Conservation (phyloP, 1,140 invertebrate species). For the Sinella curviseta region DNA sequence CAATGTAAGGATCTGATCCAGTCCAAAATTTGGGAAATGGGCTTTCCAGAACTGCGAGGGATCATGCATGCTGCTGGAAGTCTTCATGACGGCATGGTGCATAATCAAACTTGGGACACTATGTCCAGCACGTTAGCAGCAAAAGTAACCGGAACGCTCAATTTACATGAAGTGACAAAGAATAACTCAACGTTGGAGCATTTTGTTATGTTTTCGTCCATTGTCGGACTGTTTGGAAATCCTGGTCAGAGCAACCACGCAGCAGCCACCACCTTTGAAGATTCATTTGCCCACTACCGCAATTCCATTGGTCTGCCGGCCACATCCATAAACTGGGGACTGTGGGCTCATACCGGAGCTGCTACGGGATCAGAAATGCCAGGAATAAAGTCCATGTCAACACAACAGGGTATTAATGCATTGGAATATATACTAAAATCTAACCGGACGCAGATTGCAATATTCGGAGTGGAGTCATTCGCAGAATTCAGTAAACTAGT, state of each 20-base stretch:
- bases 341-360: background rate
- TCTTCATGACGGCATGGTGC: background rate
- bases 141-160: background rate
- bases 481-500: background rate
- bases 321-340: background rate
- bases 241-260: background rate
- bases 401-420: background rate
- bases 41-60: background rate
- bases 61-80: constrained; percentile 8
- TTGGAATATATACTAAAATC: background rate
- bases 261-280: background rate
- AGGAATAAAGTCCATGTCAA: background rate
- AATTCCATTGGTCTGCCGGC: background rate
- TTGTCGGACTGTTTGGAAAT: background rate
- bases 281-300: background rate
- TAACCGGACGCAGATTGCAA: background rate
- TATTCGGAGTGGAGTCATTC: background rate
- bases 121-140: background rate
- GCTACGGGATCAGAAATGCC: background rate
- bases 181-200: background rate
- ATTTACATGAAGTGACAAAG: background rate
- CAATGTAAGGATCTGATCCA: background rate
- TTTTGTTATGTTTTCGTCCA: background rate
- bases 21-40: background rate
- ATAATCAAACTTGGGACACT: background rate